phyloP scores from a whole-genome alignment of 1,140 invertebrate species.

The Zaprionus nigranus region DNA sequence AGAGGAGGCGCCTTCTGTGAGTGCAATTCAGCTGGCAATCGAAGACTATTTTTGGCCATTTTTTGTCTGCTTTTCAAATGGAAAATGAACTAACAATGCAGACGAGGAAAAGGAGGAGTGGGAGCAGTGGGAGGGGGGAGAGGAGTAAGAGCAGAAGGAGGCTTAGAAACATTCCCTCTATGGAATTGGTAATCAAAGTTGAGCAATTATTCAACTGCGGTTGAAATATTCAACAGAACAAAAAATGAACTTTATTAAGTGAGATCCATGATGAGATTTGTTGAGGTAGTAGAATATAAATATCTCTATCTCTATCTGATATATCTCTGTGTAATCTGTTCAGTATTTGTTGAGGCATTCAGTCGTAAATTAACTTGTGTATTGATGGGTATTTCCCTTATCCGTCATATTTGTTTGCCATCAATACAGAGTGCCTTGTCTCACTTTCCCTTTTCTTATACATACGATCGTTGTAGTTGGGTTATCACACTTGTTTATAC shows the following conservation, averaged over 20 bases:
- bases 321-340: not conserved
- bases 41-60: conserved; percentile 30
- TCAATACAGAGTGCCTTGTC: not conserved
- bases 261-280: conserved; percentile 1
- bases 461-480: not conserved
- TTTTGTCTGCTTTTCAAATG: conserved; percentile 4
- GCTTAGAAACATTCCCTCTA: not conserved
- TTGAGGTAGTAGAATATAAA: not conserved
- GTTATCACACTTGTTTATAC: not conserved
- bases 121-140: not conserved
- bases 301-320: not conserved
- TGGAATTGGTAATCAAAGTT: conserved; percentile 21
- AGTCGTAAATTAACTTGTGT: not conserved
- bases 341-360: not conserved
- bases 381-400: not conserved
- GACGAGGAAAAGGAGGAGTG: not conserved
- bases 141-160: not conserved
- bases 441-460: not conserved
- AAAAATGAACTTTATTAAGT: not conserved
- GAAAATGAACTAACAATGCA: not conserved
- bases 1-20: conserved; percentile 17
- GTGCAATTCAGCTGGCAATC: conserved; percentile 41
- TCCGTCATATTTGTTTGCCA: not conserved
- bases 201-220: conserved; percentile 36
- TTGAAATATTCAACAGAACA: conserved; percentile 9